These are phyloP conservation scores for Dasypus novemcinctus DNA, from an alignment of 2,113 vertebrate genomes.

Conservation along the genomic window DNA sequence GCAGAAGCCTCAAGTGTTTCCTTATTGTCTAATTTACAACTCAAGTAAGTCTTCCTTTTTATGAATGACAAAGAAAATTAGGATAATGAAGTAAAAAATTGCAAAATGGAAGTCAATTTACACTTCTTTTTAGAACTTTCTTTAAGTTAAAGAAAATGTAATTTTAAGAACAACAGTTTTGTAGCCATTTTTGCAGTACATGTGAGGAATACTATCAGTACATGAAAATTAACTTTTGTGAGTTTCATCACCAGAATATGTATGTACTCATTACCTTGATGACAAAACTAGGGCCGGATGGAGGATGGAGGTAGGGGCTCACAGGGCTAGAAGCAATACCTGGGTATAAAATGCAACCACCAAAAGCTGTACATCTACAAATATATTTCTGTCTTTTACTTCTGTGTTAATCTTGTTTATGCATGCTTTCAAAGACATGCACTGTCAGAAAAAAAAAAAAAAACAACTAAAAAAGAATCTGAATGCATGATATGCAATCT, in stretches of 20 bases:
- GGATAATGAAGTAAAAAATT: conserved; percentile 82
- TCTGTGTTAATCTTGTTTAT: conserved; percentile 77
- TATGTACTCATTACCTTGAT: conserved; percentile 80
- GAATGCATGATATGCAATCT: conserved; percentile 85
- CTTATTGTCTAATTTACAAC: conserved; percentile 85
- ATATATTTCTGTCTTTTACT: conserved; percentile 71
- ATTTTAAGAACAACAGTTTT: conserved; percentile 81
- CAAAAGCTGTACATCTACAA: conserved; percentile 82
- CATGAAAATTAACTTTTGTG: conserved; percentile 85
- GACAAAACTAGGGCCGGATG: conserved; percentile 64
- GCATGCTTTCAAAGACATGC: conserved; percentile 86
- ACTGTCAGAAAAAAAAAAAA: conserved; percentile 81
- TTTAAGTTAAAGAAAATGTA: conserved; percentile 82
- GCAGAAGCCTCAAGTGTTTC: conserved; percentile 85
- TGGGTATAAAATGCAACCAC: conserved; percentile 83
- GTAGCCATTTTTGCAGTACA: conserved; percentile 85
- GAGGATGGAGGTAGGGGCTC: conserved; percentile 54
- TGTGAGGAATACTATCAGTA: conserved; percentile 87
- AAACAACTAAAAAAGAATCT: conserved; percentile 80
- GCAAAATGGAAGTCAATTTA: conserved; percentile 83
- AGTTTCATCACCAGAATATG: conserved; percentile 81
- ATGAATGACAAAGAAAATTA: conserved; percentile 84
- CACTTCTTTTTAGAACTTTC: conserved; percentile 82
- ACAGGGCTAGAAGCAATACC: conserved; percentile 77
- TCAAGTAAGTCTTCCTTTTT: conserved; percentile 84